These are phyloP conservation scores for Argynnis bischoffii DNA, from an alignment of 2,888 invertebrate genomes.

Conservation along the genomic window DNA sequence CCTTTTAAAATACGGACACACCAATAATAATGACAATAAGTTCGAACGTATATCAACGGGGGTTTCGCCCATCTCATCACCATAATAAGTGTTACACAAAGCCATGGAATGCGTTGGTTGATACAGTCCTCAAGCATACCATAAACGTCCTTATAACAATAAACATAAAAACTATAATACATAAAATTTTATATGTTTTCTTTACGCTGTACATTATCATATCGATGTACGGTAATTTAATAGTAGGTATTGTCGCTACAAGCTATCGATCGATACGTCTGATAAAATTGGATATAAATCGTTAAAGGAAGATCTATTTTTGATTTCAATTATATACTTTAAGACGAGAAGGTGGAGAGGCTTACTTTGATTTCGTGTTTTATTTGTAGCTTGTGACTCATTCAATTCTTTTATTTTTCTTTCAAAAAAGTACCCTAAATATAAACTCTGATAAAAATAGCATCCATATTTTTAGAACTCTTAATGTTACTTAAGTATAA, in stretches of 20 bases:
- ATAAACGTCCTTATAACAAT: slow-evolving; percentile 18
- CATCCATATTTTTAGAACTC: too few relatives aligned
- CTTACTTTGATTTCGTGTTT: not conserved
- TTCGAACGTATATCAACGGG: slow-evolving; percentile 75
- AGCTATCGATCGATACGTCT: slow-evolving; percentile 65
- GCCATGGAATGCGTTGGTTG: slow-evolving; percentile 42
- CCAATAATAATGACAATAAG: slow-evolving; percentile 75
- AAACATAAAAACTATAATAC: slow-evolving; percentile 29
- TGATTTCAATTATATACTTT: not conserved
- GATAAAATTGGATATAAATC: slow-evolving; percentile 50
- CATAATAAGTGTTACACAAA: slow-evolving; percentile 58
- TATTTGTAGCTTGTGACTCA: too few relatives aligned
- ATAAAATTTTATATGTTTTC: slow-evolving; percentile 26
- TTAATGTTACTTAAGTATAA: too few relatives aligned
- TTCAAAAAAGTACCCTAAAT: too few relatives aligned
- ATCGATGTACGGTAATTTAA: slow-evolving; percentile 40
- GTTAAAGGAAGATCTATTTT: slow-evolving; percentile 1
- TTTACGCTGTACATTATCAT: slow-evolving; percentile 32
- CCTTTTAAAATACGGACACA: slow-evolving; percentile 72
- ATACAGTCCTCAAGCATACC: slow-evolving; percentile 37
- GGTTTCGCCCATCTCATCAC: slow-evolving; percentile 81
- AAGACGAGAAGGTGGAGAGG: not conserved
- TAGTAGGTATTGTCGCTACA: slow-evolving; percentile 62
- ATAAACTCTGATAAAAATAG: too few relatives aligned
- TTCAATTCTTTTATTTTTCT: too few relatives aligned